Evolutionary conservation across 2,888 invertebrate genomes (phyloP).

Genomic region (Laspeyria flexula): DNA sequence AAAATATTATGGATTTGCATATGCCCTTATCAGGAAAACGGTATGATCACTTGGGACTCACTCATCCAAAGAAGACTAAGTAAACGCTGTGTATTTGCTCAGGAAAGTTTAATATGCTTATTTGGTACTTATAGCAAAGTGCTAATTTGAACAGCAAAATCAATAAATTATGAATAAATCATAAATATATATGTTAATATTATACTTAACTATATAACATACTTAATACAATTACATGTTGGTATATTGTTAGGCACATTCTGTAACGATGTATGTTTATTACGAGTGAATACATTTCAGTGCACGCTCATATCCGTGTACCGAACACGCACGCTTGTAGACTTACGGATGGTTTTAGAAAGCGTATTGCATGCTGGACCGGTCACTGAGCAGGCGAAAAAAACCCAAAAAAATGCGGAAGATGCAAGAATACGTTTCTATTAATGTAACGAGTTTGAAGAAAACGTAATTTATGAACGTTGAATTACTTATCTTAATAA

Average conservation of each 20-base stretch:
- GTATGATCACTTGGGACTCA: too few relatives aligned
- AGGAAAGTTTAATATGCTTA: too few relatives aligned
- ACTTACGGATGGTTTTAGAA: constrained; percentile 73
- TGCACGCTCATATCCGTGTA: constrained; percentile 72
- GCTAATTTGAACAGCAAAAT: too few relatives aligned
- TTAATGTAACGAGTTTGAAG: not conserved
- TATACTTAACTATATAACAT: constrained; percentile 12
- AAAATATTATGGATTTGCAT: too few relatives aligned
- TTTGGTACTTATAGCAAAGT: too few relatives aligned
- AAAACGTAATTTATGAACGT: not conserved
- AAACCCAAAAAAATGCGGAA: constrained; percentile 56
- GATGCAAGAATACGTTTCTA: constrained; percentile 31
- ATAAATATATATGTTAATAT: not conserved
- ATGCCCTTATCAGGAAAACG: too few relatives aligned
- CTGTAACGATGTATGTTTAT: constrained; percentile 28
- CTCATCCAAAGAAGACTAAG: too few relatives aligned
- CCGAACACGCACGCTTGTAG: constrained; percentile 67
- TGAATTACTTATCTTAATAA: not conserved
- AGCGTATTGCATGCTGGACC: constrained; percentile 76
- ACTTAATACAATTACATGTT: constrained; percentile 23
- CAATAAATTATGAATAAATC: too few relatives aligned
- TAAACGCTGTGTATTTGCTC: too few relatives aligned
- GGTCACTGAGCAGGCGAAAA: constrained; percentile 67
- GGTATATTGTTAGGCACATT: constrained; percentile 22
- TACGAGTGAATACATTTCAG: constrained; percentile 52